These are phyloP conservation scores for Hexactinellida sp. DNA, from an alignment of 37 sponge, comb jelly and placozoan genomes.

Conservation along the genomic window DNA sequence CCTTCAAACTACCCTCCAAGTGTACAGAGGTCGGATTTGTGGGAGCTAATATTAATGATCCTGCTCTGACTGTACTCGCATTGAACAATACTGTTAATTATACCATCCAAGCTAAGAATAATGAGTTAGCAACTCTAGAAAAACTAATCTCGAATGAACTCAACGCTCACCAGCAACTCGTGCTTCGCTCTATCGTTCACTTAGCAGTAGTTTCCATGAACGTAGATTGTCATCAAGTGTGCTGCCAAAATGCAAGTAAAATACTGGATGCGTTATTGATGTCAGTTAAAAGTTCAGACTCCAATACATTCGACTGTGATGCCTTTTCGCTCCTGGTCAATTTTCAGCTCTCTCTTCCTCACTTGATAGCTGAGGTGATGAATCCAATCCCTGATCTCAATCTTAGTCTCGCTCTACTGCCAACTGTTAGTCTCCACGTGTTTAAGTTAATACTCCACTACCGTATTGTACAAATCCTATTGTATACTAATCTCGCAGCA, in stretches of 20 bases:
- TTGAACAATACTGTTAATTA: neutral
- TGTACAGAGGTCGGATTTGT: neutral
- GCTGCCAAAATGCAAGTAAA: neutral
- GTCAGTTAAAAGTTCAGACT: neutral
- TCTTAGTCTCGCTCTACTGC: neutral
- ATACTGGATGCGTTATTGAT: neutral
- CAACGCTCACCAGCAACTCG: neutral
- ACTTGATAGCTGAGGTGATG: neutral
- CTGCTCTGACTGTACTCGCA: neutral
- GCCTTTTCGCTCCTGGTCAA: neutral
- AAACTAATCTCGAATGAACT: neutral
- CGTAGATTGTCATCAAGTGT: neutral
- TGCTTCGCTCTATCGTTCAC: neutral
- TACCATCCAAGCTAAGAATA: neutral
- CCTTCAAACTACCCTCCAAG: neutral
- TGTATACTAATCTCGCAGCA: neutral
- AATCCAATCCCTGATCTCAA: neutral
- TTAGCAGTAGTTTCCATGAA: neutral
- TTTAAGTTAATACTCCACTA: neutral
- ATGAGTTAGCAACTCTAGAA: neutral
- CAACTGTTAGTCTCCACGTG: neutral
- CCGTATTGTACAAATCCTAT: neutral
- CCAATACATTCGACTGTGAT: neutral
- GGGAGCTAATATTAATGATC: neutral
- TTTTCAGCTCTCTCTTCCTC: neutral